Conservation (phyloP, 2,888 invertebrate genomes). For the Liopterus haemorrhoidalis region DNA sequence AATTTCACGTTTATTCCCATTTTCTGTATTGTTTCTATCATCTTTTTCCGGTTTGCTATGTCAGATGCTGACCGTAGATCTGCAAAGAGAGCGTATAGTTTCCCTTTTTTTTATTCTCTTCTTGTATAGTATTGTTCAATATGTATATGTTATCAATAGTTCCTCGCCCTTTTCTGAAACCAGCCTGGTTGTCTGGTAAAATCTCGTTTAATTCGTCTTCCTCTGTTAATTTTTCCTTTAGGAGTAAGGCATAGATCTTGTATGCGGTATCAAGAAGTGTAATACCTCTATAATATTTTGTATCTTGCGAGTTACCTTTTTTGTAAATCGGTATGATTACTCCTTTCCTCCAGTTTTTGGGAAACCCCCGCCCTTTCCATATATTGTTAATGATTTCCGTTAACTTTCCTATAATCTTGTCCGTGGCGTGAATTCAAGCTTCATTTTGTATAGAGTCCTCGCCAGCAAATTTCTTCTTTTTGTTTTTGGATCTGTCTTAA, state of each 20-base stretch:
- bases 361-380: no score
- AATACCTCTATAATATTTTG: background rate
- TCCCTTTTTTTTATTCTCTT: background rate
- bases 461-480: no score
- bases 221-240: background rate
- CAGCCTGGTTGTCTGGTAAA: background rate
- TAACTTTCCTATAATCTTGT: no score
- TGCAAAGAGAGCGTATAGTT: conserved; percentile 18
- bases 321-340: background rate
- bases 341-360: no score
- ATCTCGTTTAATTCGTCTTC: background rate
- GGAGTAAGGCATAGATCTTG: background rate
- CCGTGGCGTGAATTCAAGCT: no score
- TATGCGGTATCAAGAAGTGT: background rate
- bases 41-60: background rate
- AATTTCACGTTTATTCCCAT: background rate
- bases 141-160: conserved; percentile 5
- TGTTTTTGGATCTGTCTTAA: no score
- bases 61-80: conserved; percentile 11
- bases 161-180: conserved; percentile 13
- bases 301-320: background rate
- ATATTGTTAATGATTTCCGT: no score
- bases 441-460: no score
- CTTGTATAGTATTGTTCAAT: conserved; percentile 3
- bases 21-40: background rate